These are phyloP conservation scores for Trimorus sp. DNA, from an alignment of 2,888 invertebrate species.

Conservation along the genomic window DNA sequence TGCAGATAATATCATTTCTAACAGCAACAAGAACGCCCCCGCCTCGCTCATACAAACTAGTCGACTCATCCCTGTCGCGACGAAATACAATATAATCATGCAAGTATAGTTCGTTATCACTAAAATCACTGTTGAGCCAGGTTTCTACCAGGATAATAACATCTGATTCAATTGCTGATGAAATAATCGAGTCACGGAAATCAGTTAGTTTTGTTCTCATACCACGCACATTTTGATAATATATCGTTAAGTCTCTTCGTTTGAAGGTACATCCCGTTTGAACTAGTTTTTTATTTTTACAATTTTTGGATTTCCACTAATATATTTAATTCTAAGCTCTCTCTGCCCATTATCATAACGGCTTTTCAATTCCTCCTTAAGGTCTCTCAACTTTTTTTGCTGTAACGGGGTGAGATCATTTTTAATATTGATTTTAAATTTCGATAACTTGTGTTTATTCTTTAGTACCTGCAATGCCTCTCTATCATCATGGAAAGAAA, in stretches of 20 bases:
- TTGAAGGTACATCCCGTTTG: neutral
- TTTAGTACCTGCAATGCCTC: neutral
- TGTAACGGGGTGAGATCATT: slow-evolving; percentile 3
- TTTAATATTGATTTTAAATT: neutral
- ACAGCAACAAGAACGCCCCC: slow-evolving; percentile 4
- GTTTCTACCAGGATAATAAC: slow-evolving; percentile 5
- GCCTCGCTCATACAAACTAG: neutral
- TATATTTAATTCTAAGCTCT: neutral
- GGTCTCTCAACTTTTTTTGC: neutral
- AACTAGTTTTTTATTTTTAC: neutral
- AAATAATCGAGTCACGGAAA: neutral
- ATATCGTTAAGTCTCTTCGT: neutral
- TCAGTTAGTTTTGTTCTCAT: slow-evolving; percentile 4
- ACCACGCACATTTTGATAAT: slow-evolving; percentile 3
- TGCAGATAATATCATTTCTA: neutral
- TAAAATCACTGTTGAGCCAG: slow-evolving; percentile 7
- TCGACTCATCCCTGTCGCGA: neutral
- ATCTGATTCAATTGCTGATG: neutral
- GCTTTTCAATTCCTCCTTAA: neutral
- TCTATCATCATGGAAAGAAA: neutral
- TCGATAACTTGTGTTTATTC: neutral
- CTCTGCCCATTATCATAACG: neutral
- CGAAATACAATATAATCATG: neutral
- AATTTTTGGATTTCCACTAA: neutral
- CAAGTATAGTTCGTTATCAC: neutral